Conservation (phyloP, 2,113 vertebrate species). For the Raja brachyura region DNA sequence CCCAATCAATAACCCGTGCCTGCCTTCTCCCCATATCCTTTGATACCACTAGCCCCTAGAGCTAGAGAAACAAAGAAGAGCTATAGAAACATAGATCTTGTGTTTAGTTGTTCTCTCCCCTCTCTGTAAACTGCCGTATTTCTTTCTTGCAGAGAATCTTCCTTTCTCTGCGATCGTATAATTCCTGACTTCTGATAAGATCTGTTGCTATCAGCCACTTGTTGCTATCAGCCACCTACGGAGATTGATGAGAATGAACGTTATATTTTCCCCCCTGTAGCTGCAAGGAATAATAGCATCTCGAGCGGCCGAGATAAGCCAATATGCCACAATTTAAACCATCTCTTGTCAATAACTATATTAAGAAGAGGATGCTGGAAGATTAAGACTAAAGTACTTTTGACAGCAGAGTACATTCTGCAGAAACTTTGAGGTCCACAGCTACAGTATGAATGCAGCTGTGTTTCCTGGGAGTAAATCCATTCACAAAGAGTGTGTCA, state of each 20-base stretch:
- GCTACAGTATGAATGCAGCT: neutral
- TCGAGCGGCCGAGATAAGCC: neutral
- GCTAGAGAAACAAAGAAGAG: too few species aligned
- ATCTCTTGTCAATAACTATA: neutral
- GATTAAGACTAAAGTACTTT: slow-evolving; percentile 1
- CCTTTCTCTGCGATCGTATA: neutral
- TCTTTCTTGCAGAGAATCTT: neutral
- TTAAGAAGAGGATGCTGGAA: slow-evolving; percentile 3
- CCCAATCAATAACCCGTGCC: too few species aligned
- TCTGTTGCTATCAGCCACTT: neutral
- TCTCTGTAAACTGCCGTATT: neutral
- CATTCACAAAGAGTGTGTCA: neutral
- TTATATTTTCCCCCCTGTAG: neutral
- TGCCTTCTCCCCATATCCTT: too few species aligned
- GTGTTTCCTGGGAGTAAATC: neutral
- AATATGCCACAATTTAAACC: neutral
- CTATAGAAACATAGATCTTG: too few species aligned
- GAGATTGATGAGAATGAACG: neutral
- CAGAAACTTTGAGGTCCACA: neutral
- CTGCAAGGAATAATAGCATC: neutral
- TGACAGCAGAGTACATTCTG: neutral
- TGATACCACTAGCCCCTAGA: too few species aligned
- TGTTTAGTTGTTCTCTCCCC: neutral
- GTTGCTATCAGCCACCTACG: neutral
- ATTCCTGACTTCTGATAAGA: neutral